Conservation (phyloP, 2,888 invertebrate genomes). For the Brachylomia viminalis region DNA sequence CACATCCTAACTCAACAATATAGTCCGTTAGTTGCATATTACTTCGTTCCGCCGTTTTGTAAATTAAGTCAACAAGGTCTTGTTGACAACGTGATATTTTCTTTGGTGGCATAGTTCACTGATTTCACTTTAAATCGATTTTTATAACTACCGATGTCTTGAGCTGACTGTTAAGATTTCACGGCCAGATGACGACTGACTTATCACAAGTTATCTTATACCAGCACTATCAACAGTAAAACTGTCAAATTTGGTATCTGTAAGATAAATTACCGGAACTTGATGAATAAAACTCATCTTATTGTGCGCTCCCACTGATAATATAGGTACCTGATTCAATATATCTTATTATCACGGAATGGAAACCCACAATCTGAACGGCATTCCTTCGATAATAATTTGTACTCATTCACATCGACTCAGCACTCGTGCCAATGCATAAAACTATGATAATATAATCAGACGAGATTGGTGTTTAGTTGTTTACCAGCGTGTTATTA, state of each 20-base stretch:
- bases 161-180: conserved; percentile 36
- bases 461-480: conserved; percentile 32
- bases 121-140: conserved; percentile 48
- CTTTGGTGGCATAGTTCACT: conserved; percentile 76
- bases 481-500: conserved; percentile 48
- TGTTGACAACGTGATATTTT: conserved; percentile 78
- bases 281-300: conserved; percentile 28
- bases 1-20: conserved; percentile 72
- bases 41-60: conserved; percentile 74
- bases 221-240: conserved; percentile 45
- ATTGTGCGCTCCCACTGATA: conserved; percentile 21
- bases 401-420: conserved; percentile 20
- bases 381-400: conserved; percentile 19
- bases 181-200: conserved; percentile 26
- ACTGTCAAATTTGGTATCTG: conserved; percentile 49
- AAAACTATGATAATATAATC: conserved; percentile 22
- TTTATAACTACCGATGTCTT: conserved; percentile 43
- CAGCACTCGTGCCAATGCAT: not conserved
- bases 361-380: conserved; percentile 38
- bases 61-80: conserved; percentile 77
- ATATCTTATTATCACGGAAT: conserved; percentile 21
- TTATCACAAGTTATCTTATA: conserved; percentile 53
- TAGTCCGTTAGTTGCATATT: conserved; percentile 73
- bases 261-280: conserved; percentile 50
- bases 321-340: not conserved